These are phyloP conservation scores for Dasyurus viverrinus DNA, from an alignment of 2,113 vertebrate species.

Conservation along the genomic window DNA sequence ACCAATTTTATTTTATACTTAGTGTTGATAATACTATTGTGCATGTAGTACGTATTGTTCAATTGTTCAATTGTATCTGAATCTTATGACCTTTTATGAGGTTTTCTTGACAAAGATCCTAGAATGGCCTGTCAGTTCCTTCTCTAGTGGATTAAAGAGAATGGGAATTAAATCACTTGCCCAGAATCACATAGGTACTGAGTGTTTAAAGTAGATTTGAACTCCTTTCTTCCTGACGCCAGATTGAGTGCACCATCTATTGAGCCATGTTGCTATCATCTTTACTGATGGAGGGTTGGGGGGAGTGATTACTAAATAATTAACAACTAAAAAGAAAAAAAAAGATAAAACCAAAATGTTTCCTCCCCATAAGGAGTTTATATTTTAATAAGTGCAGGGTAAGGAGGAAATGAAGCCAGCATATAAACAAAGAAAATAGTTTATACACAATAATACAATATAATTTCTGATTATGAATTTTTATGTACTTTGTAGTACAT, in stretches of 20 bases:
- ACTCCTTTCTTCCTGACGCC: background rate
- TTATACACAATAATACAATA: background rate
- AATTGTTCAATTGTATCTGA: too few species aligned
- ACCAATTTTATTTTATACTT: too few species aligned
- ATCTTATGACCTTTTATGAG: background rate
- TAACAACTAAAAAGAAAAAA: background rate
- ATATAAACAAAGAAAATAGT: background rate
- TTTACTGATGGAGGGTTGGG: background rate
- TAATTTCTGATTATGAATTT: background rate
- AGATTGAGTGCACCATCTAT: background rate
- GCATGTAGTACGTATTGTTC: too few species aligned
- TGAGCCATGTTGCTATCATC: background rate
- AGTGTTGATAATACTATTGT: too few species aligned
- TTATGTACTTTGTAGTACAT: background rate
- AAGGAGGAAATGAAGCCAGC: too few species aligned
- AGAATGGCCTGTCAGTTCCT: too few species aligned
- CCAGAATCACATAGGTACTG: background rate
- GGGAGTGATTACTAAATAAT: background rate
- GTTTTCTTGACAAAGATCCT: background rate
- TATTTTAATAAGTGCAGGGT: too few species aligned
- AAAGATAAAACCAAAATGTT: too few species aligned
- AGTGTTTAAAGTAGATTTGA: background rate
- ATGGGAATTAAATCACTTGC: background rate
- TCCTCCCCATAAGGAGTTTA: background rate
- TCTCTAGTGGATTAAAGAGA: background rate